phyloP scores from a whole-genome alignment of 2,888 invertebrate species.

The Rhamnusium bicolor region DNA sequence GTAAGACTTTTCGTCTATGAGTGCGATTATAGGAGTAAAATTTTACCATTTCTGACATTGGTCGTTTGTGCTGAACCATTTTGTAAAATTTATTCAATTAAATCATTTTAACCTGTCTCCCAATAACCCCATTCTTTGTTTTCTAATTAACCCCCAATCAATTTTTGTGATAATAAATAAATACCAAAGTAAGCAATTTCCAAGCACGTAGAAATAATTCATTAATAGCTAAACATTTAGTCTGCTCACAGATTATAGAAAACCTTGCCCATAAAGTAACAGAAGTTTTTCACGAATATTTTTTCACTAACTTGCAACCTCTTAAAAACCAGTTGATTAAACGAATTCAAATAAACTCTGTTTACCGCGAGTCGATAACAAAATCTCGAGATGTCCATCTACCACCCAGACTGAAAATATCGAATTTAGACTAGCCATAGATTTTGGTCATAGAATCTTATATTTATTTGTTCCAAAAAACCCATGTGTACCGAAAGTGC shows the following conservation, averaged over 20 bases:
- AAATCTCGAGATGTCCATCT: slow-evolving; percentile 14
- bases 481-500: not conserved
- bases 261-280: not conserved
- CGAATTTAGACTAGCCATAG: too few species aligned
- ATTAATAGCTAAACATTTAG: slow-evolving; percentile 4
- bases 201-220: not conserved
- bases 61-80: not conserved
- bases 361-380: not conserved
- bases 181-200: not conserved
- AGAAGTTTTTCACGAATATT: not conserved
- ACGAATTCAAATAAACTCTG: slow-evolving; percentile 7
- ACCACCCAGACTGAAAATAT: slow-evolving; percentile 13
- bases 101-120: slow-evolving; percentile 8
- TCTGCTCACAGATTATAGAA: not conserved
- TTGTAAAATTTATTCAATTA: not conserved
- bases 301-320: not conserved
- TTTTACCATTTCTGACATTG: too few species aligned
- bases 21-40: too few species aligned
- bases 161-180: slow-evolving; percentile 6
- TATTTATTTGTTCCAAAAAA: not conserved
- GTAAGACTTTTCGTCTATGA: too few species aligned
- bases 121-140: slow-evolving; percentile 1
- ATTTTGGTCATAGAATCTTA: too few species aligned
- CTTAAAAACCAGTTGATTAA: not conserved
- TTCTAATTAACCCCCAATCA: not conserved